Evolutionary conservation across 1,140 invertebrate species (phyloP).

Genomic region (Euschistus heros): DNA sequence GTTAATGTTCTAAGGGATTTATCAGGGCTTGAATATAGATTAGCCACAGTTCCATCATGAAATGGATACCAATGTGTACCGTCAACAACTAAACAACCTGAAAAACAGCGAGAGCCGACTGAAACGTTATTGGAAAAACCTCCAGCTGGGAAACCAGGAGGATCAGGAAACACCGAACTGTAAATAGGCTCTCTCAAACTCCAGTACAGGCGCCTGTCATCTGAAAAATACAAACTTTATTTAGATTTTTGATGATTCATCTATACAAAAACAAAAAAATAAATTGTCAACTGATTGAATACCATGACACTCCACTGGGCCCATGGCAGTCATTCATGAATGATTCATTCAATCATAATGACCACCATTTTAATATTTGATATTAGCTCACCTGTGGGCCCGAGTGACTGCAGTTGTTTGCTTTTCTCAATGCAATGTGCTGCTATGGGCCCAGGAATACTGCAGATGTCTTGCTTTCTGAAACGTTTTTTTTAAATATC

Average conservation of each 20-base stretch:
- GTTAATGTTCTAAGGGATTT: conserved; percentile 67
- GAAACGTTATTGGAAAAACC: conserved; percentile 58
- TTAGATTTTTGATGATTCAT: neutral
- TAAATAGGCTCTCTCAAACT: conserved; percentile 85
- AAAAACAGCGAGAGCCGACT: conserved; percentile 81
- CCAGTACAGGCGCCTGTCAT: conserved; percentile 68
- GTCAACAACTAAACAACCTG: conserved; percentile 92
- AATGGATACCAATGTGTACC: conserved; percentile 89
- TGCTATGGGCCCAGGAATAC: no score
- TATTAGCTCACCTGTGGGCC: neutral
- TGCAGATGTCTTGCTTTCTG: no score
- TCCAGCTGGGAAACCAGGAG: conserved; percentile 52
- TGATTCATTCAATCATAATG: no score
- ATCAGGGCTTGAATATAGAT: conserved; percentile 70
- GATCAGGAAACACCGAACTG: conserved; percentile 60
- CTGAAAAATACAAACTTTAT: conserved; percentile 38
- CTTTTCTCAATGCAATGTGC: neutral
- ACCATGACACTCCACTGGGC: neutral
- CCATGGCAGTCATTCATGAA: no score
- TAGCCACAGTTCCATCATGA: conserved; percentile 83
- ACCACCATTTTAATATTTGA: neutral
- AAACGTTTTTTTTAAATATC: no score
- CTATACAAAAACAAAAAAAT: neutral
- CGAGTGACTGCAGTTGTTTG: neutral
- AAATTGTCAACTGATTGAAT: neutral